Conservation (phyloP, 2,888 invertebrate genomes). For the Drosophila neutralis region DNA sequence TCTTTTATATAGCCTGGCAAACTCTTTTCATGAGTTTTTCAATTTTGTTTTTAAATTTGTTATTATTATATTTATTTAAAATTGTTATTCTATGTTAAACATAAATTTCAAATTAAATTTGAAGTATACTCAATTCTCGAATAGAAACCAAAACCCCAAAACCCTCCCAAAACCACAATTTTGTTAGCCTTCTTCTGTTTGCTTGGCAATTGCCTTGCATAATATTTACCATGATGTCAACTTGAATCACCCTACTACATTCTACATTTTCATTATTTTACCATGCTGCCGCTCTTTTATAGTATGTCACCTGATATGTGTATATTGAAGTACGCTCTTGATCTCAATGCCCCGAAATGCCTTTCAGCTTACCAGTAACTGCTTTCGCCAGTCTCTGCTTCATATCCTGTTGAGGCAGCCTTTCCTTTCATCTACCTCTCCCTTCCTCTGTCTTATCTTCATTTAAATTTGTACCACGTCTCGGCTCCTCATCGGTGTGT, state of each 20-base stretch:
- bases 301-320: constrained; percentile 37
- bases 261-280: constrained; percentile 7
- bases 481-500: constrained; percentile 59
- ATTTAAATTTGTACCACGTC: constrained; percentile 67
- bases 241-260: constrained; percentile 30
- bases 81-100: too few species aligned
- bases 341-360: constrained; percentile 36
- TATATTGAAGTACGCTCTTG: constrained; percentile 59
- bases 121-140: neutral
- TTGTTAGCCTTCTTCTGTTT: neutral
- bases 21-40: neutral
- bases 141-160: too few species aligned
- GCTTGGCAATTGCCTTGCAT: neutral
- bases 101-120: too few species aligned
- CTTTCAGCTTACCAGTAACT: constrained; percentile 37
- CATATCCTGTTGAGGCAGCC: constrained; percentile 56
- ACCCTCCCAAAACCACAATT: too few species aligned
- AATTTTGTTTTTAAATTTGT: neutral
- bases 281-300: constrained; percentile 4
- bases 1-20: neutral
- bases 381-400: constrained; percentile 37
- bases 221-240: neutral
- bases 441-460: constrained; percentile 55
- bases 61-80: too few species aligned
- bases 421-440: constrained; percentile 13